Base-by-base conservation (phyloP, 2,797 vertebrate genomes). In the Coccyzus lansbergi region DNA sequence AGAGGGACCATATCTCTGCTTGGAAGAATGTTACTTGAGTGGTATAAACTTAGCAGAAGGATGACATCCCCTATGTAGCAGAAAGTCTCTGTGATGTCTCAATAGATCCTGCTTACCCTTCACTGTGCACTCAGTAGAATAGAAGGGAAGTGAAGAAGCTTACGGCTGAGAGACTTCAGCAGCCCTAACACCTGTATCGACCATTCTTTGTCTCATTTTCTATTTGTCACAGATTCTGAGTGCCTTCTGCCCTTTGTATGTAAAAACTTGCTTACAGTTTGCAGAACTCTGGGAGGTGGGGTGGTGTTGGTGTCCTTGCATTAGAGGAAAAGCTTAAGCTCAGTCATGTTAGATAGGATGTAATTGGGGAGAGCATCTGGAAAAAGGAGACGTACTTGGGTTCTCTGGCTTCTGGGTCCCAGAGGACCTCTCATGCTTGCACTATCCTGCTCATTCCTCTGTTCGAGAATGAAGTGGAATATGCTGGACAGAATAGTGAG, bases 61-160 rank as follows among this genome's bases (percentile, higher is more conserved):
- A 44, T 1, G 6, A 5, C 16, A 53, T 90, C 12, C 17, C 31
- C 34, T 33, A 18, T 36, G 26, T 36, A 42, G 74, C 2, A 2
- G 10, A 20, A 28, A 9, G 91, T 96, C 84, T 97, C 95, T 55
- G 28, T 95, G 92, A 97, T 97, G 90, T 89, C 83, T 94, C 95
- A 94, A 0, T 85, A 96, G 96, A 93, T 95, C 91, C 81, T 97
- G 83, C 93, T 95, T 96, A 87, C 80, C 88, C 84, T 96, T 93
- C 69, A 31, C 88, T 91, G 68, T 92, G 86, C 68, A 80, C 82
- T 97, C 88, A 26, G 9, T 63, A 81, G 62, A 95, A 82, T 15
- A 84, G 83, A 96, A 91, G 81, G 91, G 79, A 71, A 85, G 65
- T 88, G 95, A 96, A 80, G 88, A 95, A 86, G 90, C 10, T 10